Evolutionary conservation across 2,888 invertebrate genomes (phyloP), one percentile per base, ranked within the genome.

Genomic region (Anoplius nigerrimus): DNA sequence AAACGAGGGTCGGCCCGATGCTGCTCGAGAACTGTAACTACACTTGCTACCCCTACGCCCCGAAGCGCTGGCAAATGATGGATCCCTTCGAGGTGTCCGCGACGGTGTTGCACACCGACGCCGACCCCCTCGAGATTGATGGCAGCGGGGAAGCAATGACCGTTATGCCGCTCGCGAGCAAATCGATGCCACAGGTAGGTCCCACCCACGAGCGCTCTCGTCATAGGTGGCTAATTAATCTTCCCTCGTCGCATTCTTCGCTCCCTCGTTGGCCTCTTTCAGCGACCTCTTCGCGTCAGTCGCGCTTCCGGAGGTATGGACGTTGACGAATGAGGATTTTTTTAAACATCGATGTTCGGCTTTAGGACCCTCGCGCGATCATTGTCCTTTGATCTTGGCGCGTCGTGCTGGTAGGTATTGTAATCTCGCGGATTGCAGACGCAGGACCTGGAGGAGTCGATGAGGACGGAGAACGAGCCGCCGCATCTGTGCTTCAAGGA

Each of bases 21-120:
- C 91, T 92, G 51, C 90, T 95, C 66, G 92, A 92, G 22, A 91
- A 92, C 45, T 95, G 95, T 84, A 92, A 92, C 66, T 95, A 94
- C 84, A 92, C 93, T 0, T 95, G 95, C 81, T 76, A 81, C 24
- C 77, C 84, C 0, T 59, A 66, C n/a, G 71, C 69, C 0, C 66
- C 72, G 27, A 76, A 74, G 65, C 72, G 76, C 64, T 73, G 80
- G 71, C 65, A 66, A 5, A 24, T 66, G 11, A 62, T 70, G 8
- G 21, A 66, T 2, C 51, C 34, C 16, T 61, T 57, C 27, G 71
- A 15, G n/a, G 59, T 56, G 16, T 54, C 46, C 45, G 65, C 34
- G 34, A 34, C 34, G 34, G 11, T 34, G 34, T 6, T 34, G 8
- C 4, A 71, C 6, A 46, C 65, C 2, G 73, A 61, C n/a, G n/a